These are phyloP conservation scores for Sebastes steindachneri DNA, from an alignment of 2,797 vertebrate genomes.

Conservation along the genomic window DNA sequence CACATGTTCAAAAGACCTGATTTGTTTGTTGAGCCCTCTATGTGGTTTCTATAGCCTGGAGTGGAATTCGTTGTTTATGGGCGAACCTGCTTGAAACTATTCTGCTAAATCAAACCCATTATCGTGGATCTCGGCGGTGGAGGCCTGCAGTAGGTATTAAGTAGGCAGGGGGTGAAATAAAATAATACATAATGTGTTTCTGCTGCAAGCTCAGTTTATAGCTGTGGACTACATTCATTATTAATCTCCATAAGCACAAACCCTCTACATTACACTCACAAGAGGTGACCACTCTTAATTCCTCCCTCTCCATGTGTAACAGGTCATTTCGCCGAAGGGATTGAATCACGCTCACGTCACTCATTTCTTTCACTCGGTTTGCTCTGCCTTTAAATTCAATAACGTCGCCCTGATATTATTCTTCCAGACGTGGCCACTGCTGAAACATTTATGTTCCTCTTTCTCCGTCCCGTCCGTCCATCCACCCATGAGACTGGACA, in stretches of 20 bases:
- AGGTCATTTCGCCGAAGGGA: slow-evolving; percentile 35
- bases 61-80: slow-evolving; percentile 48
- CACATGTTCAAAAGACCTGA: slow-evolving; percentile 56
- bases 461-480: slow-evolving; percentile 28
- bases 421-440: slow-evolving; percentile 51
- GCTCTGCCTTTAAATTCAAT: slow-evolving; percentile 57
- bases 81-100: slow-evolving; percentile 30
- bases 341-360: slow-evolving; percentile 31
- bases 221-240: slow-evolving; percentile 33
- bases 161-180: slow-evolving; percentile 1
- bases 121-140: slow-evolving; percentile 26
- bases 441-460: slow-evolving; percentile 64
- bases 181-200: slow-evolving; percentile 13
- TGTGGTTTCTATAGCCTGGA: slow-evolving; percentile 8
- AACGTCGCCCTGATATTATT: slow-evolving; percentile 45
- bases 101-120: slow-evolving; percentile 44
- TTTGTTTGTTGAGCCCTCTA: slow-evolving; percentile 31
- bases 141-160: slow-evolving; percentile 30
- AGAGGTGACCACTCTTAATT: slow-evolving; percentile 8
- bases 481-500: slow-evolving; percentile 29
- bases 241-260: slow-evolving; percentile 28
- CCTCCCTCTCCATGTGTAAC: slow-evolving; percentile 21
- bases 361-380: slow-evolving; percentile 44
- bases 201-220: background rate
- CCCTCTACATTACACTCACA: background rate